Evolutionary conservation across 2,797 vertebrate genomes (phyloP), one percentile per base, ranked within the genome.

Genomic region (Labeo calbasu): DNA sequence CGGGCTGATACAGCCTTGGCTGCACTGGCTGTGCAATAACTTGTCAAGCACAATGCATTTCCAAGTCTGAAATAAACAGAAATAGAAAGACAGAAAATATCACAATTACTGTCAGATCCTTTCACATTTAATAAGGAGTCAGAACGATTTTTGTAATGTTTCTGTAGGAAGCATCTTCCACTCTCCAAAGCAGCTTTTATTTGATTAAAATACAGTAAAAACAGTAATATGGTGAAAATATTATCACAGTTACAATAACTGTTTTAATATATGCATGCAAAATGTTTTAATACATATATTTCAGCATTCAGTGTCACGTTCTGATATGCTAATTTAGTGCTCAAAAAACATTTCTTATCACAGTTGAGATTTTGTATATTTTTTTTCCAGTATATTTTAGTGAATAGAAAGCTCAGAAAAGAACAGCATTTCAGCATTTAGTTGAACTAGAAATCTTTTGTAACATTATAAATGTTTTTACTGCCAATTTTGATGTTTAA

Each of bases 21-120:
- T 77, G 50, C 55, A 70, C 61, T 36, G 40, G 66, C 76, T 57
- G 61, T 66, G 75, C 51, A 77, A 36, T 36, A 55, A 76, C 72
- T 19, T 71, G 17, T 48, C 75, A 78, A 55, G 40, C 23, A 36
- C 13, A 36, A 7, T 71, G 40, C n/a, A 46, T 40, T 83, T 68
- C 6, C 59, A 25, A 23, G 8, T 48, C 17, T 77, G 23, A 83
- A 66, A 79, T 79, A 68, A 66, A 51, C 77, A 23, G 17, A 79
- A 79, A 68, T 32, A 50, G 28, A 66, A 15, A 79, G 61, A 51
- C 61, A 51, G 7, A 50, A 73, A 32, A 32, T 46, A 69, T 69
- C 19, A 46, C n/a, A 12, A 7, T 61, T 25, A 43, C 36, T 57
- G 57, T 25, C 40, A 17, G n/a, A 61, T 77, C 21, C 13, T 59